These are phyloP conservation scores for Myotis daubentonii DNA, from an alignment of 2,797 vertebrate genomes.

Conservation along the genomic window DNA sequence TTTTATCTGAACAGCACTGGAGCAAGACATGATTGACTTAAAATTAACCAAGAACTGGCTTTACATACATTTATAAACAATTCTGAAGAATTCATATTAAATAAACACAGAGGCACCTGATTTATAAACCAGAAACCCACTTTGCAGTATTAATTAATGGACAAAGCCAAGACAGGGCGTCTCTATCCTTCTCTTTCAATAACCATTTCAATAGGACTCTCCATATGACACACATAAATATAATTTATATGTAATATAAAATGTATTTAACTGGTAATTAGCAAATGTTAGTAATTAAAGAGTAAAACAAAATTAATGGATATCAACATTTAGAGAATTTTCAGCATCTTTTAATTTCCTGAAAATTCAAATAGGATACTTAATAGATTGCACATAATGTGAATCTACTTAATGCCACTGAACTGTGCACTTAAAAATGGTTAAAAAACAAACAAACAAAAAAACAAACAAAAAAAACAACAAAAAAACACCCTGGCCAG, in stretches of 20 bases:
- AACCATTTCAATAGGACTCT: neutral
- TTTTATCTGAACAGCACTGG: neutral
- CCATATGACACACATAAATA: neutral
- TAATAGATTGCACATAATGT: neutral
- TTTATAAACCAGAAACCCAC: neutral
- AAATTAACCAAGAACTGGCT: neutral
- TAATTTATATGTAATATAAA: neutral
- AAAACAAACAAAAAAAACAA: too few species aligned
- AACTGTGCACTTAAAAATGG: neutral
- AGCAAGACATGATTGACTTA: neutral
- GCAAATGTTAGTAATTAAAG: neutral
- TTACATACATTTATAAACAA: neutral
- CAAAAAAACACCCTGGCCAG: too few species aligned
- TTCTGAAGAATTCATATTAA: slow-evolving; percentile 1
- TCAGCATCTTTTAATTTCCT: slow-evolving; percentile 6
- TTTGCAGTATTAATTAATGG: neutral
- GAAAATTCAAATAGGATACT: neutral
- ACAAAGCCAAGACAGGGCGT: neutral
- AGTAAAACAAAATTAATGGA: neutral
- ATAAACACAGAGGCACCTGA: neutral
- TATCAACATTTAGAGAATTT: neutral
- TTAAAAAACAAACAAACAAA: too few species aligned
- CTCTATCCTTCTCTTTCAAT: neutral
- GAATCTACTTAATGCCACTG: neutral
- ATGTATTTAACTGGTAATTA: neutral